Base-by-base conservation (phyloP, 2,797 vertebrate genomes). In the Apodemus agrarius region DNA sequence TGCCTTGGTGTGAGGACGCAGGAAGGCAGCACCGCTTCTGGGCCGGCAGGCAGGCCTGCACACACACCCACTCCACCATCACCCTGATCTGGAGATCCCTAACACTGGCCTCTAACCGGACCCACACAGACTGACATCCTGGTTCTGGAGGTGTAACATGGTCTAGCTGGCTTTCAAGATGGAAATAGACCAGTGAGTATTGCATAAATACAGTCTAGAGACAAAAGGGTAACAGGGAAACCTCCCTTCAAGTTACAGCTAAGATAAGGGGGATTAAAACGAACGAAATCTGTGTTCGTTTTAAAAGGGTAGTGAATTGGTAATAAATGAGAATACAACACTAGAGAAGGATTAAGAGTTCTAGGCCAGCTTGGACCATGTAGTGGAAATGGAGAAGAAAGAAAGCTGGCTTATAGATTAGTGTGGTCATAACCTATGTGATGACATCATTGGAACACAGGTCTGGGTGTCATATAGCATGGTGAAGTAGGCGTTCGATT, bases 211-310 rank as follows among this genome's bases (percentile, higher is more conserved):
- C 14, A 82, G 65, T 96, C 67, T 95, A 40, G 90, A 83, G 29
- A 67, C 83, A 37, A 16, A 84, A 74, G 94, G 21, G 59, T 37
- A 3, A 46, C 21, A 13, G 13, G 13, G 31, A 88, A 31, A 82
- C 84, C 81, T 94, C 88, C 16, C 40, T 95, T 43, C n/a, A 76
- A 84, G 57, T 92, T 93, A 57, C 13, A 69, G 67, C 40, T 84
- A 69, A 43, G 86, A 34, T 49, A 37, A 7, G 81, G n/a, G n/a
- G n/a, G n/a, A n/a, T n/a, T n/a, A n/a, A n/a, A n/a, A n/a, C n/a
- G n/a, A n/a, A n/a, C n/a, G n/a, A n/a, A n/a, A n/a, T n/a, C n/a
- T 57, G 11, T 57, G 21, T 82, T 92, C 74, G n/a, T 76, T 84
- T 90, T 90, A 67, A 80, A 83, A 43, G 54, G 37, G 61, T n/a